These are phyloP conservation scores for Catonia carolina DNA, from an alignment of 2,888 invertebrate species.

Conservation along the genomic window DNA sequence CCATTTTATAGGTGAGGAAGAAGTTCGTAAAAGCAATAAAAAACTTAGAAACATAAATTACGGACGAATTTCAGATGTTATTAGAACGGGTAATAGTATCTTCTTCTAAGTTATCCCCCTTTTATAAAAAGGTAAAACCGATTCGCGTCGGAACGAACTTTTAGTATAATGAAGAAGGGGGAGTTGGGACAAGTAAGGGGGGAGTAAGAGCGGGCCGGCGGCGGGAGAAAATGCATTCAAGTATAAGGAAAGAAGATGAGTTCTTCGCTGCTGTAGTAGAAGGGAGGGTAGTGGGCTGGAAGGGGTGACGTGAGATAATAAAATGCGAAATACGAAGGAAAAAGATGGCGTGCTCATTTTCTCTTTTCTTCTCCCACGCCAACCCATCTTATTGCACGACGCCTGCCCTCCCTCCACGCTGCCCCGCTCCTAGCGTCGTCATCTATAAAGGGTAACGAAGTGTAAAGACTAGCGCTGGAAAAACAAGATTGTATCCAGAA, in stretches of 20 bases:
- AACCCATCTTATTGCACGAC: background rate
- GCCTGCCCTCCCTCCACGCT: background rate
- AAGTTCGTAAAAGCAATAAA: too few relatives aligned
- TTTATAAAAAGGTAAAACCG: conserved; percentile 18
- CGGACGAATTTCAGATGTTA: conserved; percentile 10
- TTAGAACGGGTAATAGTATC: conserved; percentile 12
- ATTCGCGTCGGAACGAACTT: conserved; percentile 18
- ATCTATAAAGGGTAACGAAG: conserved; percentile 13
- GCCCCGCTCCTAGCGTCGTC: conserved; percentile 3
- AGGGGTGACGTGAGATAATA: conserved; percentile 14
- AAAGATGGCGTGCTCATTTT: conserved; percentile 11
- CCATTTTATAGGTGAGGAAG: too few relatives aligned
- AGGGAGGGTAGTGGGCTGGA: background rate
- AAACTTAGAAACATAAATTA: background rate
- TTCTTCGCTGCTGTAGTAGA: conserved; percentile 11
- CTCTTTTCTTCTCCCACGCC: conserved; percentile 1
- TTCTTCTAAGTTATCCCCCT: conserved; percentile 6
- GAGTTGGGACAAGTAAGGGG: conserved; percentile 5
- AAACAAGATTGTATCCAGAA: conserved; percentile 8
- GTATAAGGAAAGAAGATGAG: conserved; percentile 25
- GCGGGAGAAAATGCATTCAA: conserved; percentile 26
- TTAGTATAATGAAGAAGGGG: conserved; percentile 16
- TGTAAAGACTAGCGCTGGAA: conserved; percentile 18
- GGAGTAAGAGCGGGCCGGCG: conserved; percentile 4
- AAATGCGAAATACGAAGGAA: conserved; percentile 8